Percentiles rank a stretch among this genome's conserved stretches.
Conservation (phyloP, 92 coral and sea anemone genomes). For the Epizoanthus stellaris region DNA sequence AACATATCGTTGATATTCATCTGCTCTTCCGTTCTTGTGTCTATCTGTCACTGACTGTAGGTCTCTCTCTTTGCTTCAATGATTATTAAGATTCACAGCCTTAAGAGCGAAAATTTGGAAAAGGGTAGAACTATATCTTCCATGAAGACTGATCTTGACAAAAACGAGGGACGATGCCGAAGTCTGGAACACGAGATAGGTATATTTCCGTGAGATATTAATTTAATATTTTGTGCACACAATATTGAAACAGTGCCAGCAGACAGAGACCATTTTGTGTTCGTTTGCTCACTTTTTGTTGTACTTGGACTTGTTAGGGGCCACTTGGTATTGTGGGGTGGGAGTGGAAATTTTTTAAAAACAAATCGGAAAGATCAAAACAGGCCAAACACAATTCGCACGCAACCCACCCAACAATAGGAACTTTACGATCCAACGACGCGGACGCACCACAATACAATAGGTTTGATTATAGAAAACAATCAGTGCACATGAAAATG, state of each 20-base stretch:
- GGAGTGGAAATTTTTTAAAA: background rate
- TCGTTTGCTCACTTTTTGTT: background rate
- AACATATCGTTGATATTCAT: too few species aligned
- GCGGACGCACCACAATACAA: too few species aligned
- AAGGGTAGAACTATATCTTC: slow-evolving; percentile 71
- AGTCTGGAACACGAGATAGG: slow-evolving; percentile 83
- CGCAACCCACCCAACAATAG: too few species aligned
- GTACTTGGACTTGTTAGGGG: background rate
- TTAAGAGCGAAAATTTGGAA: slow-evolving; percentile 70
- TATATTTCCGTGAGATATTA: slow-evolving; percentile 16
- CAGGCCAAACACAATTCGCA: too few species aligned
- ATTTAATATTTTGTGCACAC: background rate
- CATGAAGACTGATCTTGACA: slow-evolving; percentile 67
- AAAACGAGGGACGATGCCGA: slow-evolving; percentile 71
- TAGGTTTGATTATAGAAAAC: too few species aligned
- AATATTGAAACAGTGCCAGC: background rate
- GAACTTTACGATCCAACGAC: too few species aligned
- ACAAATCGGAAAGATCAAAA: background rate
- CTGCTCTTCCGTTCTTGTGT: background rate
- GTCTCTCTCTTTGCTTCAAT: background rate
- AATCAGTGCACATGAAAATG: too few species aligned
- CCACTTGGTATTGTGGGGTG: background rate
- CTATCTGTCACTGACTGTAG: background rate
- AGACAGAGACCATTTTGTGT: background rate
- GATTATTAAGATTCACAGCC: slow-evolving; percentile 63